Percentiles rank a stretch among this genome's conserved stretches.
Evolutionary conservation across 2,888 invertebrate species (phyloP).

Genomic region (Tiliacea aurago): DNA sequence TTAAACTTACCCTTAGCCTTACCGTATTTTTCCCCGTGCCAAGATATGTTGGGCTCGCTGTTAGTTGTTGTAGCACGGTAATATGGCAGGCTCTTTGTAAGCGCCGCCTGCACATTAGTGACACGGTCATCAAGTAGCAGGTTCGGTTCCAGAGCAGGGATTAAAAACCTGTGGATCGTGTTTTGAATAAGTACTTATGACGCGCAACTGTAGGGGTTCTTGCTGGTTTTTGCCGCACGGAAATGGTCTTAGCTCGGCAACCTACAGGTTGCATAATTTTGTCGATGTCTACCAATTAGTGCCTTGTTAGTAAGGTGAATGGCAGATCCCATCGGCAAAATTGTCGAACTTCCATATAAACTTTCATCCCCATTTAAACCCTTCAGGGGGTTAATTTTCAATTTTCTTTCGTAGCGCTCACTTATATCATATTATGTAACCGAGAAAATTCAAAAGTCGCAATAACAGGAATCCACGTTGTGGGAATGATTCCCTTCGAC

Average conservation of each 20-base stretch:
- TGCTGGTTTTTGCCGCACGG: background rate
- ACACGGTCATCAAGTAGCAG: slow-evolving; percentile 52
- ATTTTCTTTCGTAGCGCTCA: too few relatives aligned
- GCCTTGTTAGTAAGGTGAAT: background rate
- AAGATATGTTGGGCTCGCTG: slow-evolving; percentile 10
- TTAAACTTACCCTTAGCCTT: too few relatives aligned
- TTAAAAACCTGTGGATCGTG: slow-evolving; percentile 12
- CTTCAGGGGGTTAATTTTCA: too few relatives aligned
- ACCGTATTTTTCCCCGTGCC: slow-evolving; percentile 3
- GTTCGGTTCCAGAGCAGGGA: slow-evolving; percentile 35
- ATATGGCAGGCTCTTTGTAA: slow-evolving; percentile 48
- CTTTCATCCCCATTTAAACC: too few relatives aligned
- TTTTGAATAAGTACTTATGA: background rate
- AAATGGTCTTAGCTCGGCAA: background rate
- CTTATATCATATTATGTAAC: too few relatives aligned
- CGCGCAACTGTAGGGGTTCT: background rate
- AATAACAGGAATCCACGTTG: too few relatives aligned
- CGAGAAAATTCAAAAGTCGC: too few relatives aligned
- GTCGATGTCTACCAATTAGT: too few relatives aligned
- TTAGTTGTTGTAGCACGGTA: slow-evolving; percentile 41
- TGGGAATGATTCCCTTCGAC: too few relatives aligned
- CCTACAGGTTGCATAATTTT: too few relatives aligned
- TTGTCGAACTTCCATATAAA: too few relatives aligned
- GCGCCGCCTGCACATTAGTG: slow-evolving; percentile 52
- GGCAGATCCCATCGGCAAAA: too few relatives aligned